Evolutionary conservation across 2,797 vertebrate genomes (phyloP).

Genomic region (Gallinago nigripennis): DNA sequence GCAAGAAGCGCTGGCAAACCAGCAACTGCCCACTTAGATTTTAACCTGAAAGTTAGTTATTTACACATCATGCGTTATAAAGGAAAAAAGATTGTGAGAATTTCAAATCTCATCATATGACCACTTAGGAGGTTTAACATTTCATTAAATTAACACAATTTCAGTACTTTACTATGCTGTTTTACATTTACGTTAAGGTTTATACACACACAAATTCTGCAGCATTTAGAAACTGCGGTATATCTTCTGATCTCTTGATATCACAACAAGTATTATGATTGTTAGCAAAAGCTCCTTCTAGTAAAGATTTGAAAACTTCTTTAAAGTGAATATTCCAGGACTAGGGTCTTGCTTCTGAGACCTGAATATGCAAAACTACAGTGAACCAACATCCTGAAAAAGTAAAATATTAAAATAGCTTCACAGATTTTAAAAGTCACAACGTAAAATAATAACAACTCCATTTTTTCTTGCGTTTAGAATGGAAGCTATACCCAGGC

Average conservation of each 20-base stretch:
- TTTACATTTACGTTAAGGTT: neutral
- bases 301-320: neutral
- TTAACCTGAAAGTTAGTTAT: neutral
- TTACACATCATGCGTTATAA: neutral
- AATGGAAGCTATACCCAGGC: neutral
- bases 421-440: neutral
- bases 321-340: neutral
- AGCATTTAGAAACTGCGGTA: neutral
- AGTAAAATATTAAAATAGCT: neutral
- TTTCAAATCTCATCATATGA: neutral
- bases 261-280: fast-evolving
- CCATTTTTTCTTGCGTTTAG: neutral
- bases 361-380: neutral
- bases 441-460: neutral
- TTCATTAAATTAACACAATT: neutral
- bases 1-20: neutral
- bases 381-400: neutral
- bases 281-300: neutral
- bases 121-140: neutral
- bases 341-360: neutral
- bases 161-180: neutral
- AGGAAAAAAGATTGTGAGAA: neutral
- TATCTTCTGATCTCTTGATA: neutral
- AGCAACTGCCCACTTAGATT: neutral
- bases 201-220: neutral